Evolutionary conservation across 92 coral and sea anemone species (phyloP).

Genomic region (Galaxea fascicularis): DNA sequence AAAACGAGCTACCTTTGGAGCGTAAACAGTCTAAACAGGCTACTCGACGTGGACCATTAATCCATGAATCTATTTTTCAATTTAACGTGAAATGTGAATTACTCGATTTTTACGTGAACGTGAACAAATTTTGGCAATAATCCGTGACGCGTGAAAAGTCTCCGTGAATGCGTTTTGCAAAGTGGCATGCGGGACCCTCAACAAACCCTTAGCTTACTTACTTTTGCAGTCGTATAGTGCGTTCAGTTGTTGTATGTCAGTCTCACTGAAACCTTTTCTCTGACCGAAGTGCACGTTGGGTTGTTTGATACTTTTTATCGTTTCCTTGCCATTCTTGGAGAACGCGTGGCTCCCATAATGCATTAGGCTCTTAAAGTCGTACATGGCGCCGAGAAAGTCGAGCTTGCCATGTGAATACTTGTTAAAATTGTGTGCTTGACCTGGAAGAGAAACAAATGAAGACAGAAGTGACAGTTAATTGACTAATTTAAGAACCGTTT

Average conservation of each 20-base stretch:
- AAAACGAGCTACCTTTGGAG: too few species aligned
- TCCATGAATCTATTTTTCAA: too few species aligned
- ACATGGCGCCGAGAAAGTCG: conserved; percentile 78
- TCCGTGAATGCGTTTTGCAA: too few species aligned
- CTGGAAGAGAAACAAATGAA: conserved; percentile 20
- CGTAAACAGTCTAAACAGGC: too few species aligned
- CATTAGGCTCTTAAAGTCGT: conserved; percentile 81
- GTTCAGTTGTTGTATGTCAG: conserved; percentile 73
- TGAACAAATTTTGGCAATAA: too few species aligned
- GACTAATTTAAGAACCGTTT: background rate
- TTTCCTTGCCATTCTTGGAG: conserved; percentile 78
- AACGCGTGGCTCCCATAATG: conserved; percentile 87
- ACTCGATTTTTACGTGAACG: too few species aligned
- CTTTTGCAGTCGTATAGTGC: conserved; percentile 77
- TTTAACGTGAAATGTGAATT: too few species aligned
- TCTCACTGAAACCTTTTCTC: conserved; percentile 67
- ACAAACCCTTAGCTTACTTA: conserved; percentile 36
- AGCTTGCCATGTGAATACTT: conserved; percentile 62
- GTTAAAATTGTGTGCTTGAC: conserved; percentile 78
- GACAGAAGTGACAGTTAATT: background rate
- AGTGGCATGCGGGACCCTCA: too few species aligned
- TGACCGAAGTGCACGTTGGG: conserved; percentile 68
- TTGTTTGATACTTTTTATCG: conserved; percentile 75
- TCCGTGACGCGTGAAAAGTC: too few species aligned
- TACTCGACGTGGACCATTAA: too few species aligned